Percentiles rank a stretch among this genome's conserved stretches.
Evolutionary conservation across 2,113 vertebrate species (phyloP).

Genomic region (Puma concolor): DNA sequence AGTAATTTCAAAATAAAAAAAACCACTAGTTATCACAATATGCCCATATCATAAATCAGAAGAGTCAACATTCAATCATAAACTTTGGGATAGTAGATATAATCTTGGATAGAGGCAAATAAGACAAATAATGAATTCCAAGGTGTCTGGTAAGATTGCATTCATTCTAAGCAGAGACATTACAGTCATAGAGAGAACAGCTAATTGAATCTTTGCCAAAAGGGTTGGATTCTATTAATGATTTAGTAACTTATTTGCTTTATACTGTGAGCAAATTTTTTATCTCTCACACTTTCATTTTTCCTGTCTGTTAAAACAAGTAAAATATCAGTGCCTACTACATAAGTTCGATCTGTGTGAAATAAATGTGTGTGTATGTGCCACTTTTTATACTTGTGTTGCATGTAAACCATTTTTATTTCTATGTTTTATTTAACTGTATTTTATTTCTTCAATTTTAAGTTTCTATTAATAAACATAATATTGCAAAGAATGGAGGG

Average conservation of each 20-base stretch:
- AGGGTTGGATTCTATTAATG: background rate
- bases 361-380: background rate
- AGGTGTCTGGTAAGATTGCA: background rate
- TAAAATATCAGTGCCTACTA: background rate
- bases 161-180: background rate
- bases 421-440: background rate
- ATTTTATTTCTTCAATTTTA: background rate
- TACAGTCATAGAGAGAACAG: background rate
- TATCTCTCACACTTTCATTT: background rate
- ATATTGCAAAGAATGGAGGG: background rate
- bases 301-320: background rate
- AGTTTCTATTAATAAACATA: background rate
- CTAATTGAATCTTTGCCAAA: background rate
- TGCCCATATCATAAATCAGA: background rate
- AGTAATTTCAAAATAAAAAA: conserved; percentile 22
- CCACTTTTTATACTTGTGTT: background rate
- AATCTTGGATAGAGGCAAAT: background rate
- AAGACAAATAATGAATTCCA: background rate
- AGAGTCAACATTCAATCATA: background rate
- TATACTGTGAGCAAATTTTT: background rate
- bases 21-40: background rate
- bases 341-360: background rate
- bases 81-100: background rate
- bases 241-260: background rate
- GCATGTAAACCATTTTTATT: background rate